Evolutionary conservation across 2,888 invertebrate species (phyloP).

Genomic region (Leptinotarsa haldemani): DNA sequence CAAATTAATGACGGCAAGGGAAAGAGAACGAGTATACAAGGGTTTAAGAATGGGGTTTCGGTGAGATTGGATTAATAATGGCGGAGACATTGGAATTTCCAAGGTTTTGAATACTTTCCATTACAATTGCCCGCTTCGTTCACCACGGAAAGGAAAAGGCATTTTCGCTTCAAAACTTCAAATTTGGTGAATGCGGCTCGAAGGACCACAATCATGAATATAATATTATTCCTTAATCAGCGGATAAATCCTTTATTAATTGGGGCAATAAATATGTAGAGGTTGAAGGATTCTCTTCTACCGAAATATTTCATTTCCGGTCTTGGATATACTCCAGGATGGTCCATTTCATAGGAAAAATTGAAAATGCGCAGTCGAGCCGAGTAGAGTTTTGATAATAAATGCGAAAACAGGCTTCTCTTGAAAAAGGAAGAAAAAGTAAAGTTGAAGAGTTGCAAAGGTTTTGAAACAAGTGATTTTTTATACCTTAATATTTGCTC

Average conservation of each 20-base stretch:
- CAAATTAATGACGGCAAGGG: slow-evolving; percentile 39
- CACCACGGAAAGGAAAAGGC: slow-evolving; percentile 24
- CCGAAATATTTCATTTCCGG: not conserved
- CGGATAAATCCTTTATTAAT: not conserved
- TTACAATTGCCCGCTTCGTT: slow-evolving; percentile 36
- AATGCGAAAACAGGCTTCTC: too few relatives aligned
- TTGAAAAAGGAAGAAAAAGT: too few relatives aligned
- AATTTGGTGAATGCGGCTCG: slow-evolving; percentile 10
- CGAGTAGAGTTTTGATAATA: too few relatives aligned
- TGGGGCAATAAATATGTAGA: not conserved
- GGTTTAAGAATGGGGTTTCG: slow-evolving; percentile 33
- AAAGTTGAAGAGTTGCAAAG: too few relatives aligned
- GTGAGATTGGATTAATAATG: slow-evolving; percentile 41
- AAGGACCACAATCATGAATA: slow-evolving; percentile 14
- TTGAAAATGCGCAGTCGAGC: too few relatives aligned
- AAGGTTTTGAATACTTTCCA: slow-evolving; percentile 37
- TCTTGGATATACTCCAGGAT: not conserved
- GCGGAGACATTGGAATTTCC: slow-evolving; percentile 39
- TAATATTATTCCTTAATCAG: slow-evolving; percentile 1
- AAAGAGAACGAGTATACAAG: slow-evolving; percentile 28
- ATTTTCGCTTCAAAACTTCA: slow-evolving; percentile 18
- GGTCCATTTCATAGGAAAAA: too few relatives aligned
- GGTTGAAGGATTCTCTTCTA: not conserved
- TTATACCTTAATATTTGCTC: too few relatives aligned
- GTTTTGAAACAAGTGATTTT: too few relatives aligned